Conservation (phyloP, 2,113 vertebrate genomes). For the Gallinago paraguaiae region DNA sequence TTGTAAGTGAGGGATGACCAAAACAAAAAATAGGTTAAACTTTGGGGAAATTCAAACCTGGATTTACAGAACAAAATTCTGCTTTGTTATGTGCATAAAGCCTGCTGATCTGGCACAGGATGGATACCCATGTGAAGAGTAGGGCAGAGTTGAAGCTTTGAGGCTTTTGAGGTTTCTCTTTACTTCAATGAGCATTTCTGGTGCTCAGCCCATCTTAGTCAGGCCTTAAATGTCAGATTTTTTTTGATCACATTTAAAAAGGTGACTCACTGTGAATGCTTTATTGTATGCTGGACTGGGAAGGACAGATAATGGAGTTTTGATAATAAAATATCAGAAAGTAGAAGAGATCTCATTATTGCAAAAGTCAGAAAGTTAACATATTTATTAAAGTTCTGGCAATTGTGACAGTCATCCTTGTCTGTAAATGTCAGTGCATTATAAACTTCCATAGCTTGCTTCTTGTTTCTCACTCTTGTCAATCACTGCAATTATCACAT, state of each 20-base stretch:
- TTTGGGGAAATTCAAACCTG: background rate
- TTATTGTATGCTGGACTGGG: conserved; percentile 10
- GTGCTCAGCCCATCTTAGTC: background rate
- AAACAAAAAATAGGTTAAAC: background rate
- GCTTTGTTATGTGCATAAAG: background rate
- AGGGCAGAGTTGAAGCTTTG: background rate
- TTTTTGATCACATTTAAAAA: background rate
- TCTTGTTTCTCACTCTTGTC: conserved; percentile 31
- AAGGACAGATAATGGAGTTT: conserved; percentile 36
- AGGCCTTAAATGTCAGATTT: background rate
- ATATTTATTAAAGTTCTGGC: conserved; percentile 37
- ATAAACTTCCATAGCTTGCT: conserved; percentile 15
- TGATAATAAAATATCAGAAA: conserved; percentile 26
- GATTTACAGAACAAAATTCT: background rate
- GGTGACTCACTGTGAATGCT: background rate
- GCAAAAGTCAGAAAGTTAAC: conserved; percentile 11
- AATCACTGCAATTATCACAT: conserved; percentile 36
- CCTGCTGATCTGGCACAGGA: background rate
- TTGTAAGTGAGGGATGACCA: background rate
- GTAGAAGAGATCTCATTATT: conserved; percentile 12
- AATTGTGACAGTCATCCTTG: conserved; percentile 1
- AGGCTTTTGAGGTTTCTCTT: background rate
- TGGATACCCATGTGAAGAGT: background rate
- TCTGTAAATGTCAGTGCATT: conserved; percentile 33
- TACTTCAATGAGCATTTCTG: background rate